Percentiles rank a stretch among this genome's conserved stretches.
phyloP scores from a whole-genome alignment of 92 coral and sea anemone species.

The Galaxea fascicularis region DNA sequence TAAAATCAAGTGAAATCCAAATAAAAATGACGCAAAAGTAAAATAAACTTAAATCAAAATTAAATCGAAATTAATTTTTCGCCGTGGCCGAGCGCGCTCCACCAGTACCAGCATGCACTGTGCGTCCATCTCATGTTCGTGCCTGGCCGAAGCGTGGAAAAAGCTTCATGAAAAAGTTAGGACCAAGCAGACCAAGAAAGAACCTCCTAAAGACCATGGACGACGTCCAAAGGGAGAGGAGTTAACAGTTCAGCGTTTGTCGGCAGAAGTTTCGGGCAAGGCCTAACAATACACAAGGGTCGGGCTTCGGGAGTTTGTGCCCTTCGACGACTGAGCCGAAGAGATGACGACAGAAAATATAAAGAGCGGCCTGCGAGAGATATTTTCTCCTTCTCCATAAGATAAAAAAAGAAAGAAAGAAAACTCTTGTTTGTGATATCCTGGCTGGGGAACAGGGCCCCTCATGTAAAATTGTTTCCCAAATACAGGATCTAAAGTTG shows the following conservation, averaged over 20 bases:
- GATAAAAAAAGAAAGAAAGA: neutral
- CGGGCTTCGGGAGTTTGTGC: constrained; percentile 34
- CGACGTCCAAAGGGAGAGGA: constrained; percentile 23
- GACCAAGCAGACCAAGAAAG: constrained; percentile 32
- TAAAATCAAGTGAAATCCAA: too few species aligned
- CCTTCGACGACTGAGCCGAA: constrained; percentile 35
- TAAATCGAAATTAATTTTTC: too few species aligned
- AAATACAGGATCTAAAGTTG: too few species aligned
- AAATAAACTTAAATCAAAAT: too few species aligned
- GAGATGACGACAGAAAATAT: constrained; percentile 39
- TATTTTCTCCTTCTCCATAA: constrained; percentile 20
- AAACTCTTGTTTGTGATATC: neutral
- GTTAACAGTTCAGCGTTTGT: constrained; percentile 43
- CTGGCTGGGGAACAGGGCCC: too few species aligned
- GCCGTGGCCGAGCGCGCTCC: too few species aligned
- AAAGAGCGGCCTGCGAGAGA: constrained; percentile 46
- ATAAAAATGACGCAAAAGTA: too few species aligned
- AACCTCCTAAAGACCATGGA: constrained; percentile 35
- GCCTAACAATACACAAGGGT: constrained; percentile 43
- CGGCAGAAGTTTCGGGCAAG: constrained; percentile 41
- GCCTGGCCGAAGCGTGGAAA: constrained; percentile 35
- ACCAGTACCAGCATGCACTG: too few species aligned
- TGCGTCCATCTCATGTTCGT: too few species aligned
- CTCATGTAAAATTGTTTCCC: too few species aligned
- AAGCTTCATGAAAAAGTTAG: constrained; percentile 34